phyloP scores from a whole-genome alignment of 2,888 invertebrate species.

The Drosophila maculinotata region DNA sequence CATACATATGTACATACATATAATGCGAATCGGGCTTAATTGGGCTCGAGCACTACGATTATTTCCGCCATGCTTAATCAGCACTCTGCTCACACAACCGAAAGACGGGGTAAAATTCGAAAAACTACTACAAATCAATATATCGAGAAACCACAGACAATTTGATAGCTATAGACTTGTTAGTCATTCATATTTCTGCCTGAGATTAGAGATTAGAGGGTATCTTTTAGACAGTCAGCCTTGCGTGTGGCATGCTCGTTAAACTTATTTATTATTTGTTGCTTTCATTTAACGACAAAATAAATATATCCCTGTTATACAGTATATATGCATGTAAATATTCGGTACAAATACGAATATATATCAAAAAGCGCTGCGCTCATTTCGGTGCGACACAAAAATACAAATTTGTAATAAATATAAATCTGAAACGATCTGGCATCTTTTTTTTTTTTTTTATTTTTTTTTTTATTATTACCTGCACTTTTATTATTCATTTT shows the following conservation, averaged over 20 bases:
- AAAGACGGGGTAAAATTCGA: too few species aligned
- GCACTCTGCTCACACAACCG: neutral
- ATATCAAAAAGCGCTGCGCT: constrained; percentile 33
- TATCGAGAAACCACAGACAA: too few species aligned
- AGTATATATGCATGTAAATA: constrained; percentile 16
- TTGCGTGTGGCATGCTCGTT: constrained; percentile 3
- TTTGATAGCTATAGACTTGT: too few species aligned
- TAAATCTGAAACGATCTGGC: constrained; percentile 37
- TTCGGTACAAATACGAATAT: constrained; percentile 13
- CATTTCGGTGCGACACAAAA: constrained; percentile 42
- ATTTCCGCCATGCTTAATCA: constrained; percentile 46
- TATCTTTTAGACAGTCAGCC: neutral
- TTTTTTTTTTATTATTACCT: constrained; percentile 31
- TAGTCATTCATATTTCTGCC: too few species aligned
- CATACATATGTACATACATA: neutral
- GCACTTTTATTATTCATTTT: constrained; percentile 35
- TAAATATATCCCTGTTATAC: constrained; percentile 21
- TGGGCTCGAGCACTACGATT: constrained; percentile 40
- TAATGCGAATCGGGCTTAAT: constrained; percentile 37
- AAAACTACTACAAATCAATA: too few species aligned
- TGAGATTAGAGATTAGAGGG: neutral
- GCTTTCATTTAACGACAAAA: constrained; percentile 36
- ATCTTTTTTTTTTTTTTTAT: neutral
- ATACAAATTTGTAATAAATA: constrained; percentile 53
- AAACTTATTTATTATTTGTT: constrained; percentile 5